A percentile compares a stretch with the other conserved stretches of the same genome.
These are phyloP conservation scores for Strigamia crassipes DNA, from an alignment of 2,888 invertebrate species.

Conservation along the genomic window DNA sequence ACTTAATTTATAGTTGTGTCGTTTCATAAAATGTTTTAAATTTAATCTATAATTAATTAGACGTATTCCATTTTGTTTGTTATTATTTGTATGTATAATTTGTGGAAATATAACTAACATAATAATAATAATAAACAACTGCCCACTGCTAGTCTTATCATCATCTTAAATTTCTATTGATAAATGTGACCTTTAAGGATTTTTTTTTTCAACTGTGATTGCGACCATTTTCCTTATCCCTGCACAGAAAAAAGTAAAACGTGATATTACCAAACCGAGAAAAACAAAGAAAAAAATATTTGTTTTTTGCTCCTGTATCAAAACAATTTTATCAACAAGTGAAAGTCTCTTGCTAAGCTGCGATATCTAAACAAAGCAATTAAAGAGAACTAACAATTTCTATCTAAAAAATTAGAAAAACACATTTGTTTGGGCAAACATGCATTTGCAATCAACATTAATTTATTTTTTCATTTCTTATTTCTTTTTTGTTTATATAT, in stretches of 20 bases:
- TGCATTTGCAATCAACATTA: constrained; percentile 6
- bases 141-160: too few species aligned
- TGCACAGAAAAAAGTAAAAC: background rate
- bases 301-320: background rate
- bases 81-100: too few species aligned
- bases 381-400: background rate
- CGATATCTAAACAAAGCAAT: background rate
- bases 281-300: too few species aligned
- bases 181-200: background rate
- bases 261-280: background rate
- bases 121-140: too few species aligned
- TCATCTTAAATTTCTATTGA: too few species aligned
- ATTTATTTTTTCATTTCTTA: too few species aligned
- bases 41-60: too few species aligned
- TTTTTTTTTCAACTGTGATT: background rate
- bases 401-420: background rate
- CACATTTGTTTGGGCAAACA: background rate
- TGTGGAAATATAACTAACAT: too few species aligned
- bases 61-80: too few species aligned
- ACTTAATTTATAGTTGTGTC: too few species aligned
- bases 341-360: background rate
- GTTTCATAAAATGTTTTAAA: too few species aligned
- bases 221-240: background rate
- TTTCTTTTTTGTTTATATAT: background rate
- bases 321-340: background rate